Percentiles rank a stretch among this genome's conserved stretches.
These are phyloP conservation scores for Leptobrachium leishanense DNA, from an alignment of 2,113 vertebrate genomes.

Conservation along the genomic window DNA sequence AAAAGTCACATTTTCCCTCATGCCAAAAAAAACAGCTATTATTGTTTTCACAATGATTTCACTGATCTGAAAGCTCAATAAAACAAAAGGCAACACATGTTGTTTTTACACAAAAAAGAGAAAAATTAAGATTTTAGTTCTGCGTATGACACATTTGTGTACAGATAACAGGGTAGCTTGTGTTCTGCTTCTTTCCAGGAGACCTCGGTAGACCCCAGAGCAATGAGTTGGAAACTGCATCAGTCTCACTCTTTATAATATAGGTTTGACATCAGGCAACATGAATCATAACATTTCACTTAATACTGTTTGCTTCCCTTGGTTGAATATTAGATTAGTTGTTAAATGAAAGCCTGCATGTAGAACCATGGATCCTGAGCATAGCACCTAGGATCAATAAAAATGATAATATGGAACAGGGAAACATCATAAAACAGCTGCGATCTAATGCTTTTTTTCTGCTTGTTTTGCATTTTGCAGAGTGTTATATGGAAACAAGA, in stretches of 20 bases:
- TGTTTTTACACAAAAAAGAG: neutral
- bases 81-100: neutral
- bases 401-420: conserved; percentile 50
- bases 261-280: conserved; percentile 56
- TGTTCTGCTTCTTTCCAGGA: neutral
- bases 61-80: too few relatives aligned
- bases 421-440: conserved; percentile 55
- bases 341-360: conserved; percentile 54
- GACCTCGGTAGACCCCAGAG: neutral
- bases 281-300: conserved; percentile 61
- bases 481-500: conserved; percentile 97
- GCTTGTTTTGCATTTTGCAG: conserved; percentile 69
- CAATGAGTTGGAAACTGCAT: conserved; percentile 36
- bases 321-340: conserved; percentile 52
- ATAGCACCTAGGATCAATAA: conserved; percentile 58
- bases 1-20: too few relatives aligned
- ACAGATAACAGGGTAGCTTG: neutral
- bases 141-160: neutral
- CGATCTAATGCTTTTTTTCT: conserved; percentile 58
- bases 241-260: conserved; percentile 60
- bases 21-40: too few relatives aligned
- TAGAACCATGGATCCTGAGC: conserved; percentile 51
- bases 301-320: conserved; percentile 56
- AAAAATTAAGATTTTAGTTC: neutral
- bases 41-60: too few relatives aligned